Conservation (phyloP, 2,797 vertebrate species). For the Taenioides sp. region DNA sequence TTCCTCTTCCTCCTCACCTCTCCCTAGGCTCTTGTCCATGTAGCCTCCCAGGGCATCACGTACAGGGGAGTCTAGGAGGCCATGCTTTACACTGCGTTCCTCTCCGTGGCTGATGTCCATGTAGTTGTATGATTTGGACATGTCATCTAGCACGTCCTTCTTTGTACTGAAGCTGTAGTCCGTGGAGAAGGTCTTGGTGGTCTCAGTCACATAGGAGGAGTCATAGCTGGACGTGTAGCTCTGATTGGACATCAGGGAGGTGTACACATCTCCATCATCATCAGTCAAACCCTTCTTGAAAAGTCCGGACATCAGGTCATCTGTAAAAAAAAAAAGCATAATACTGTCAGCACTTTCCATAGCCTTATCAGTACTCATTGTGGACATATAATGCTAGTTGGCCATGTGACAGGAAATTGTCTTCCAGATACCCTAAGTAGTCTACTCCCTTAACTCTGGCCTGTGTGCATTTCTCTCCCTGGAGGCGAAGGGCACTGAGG, state of each 20-base stretch:
- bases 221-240: conserved; percentile 76
- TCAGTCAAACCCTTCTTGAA: conserved; percentile 75
- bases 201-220: conserved; percentile 83
- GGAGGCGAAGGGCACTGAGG: conserved; percentile 54
- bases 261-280: conserved; percentile 86
- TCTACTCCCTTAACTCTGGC: conserved; percentile 22
- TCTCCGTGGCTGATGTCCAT: conserved; percentile 92
- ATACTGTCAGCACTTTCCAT: neutral
- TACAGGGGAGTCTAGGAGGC: conserved; percentile 48
- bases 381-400: neutral
- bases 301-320: conserved; percentile 72
- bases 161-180: conserved; percentile 85
- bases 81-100: conserved; percentile 69
- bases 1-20: conserved; percentile 60
- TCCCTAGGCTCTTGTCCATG: conserved; percentile 70
- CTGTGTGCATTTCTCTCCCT: conserved; percentile 36
- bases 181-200: conserved; percentile 66
- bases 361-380: neutral
- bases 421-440: neutral
- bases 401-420: conserved; percentile 7
- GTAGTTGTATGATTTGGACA: conserved; percentile 89
- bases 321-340: conserved; percentile 58
- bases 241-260: conserved; percentile 88
- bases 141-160: conserved; percentile 82
- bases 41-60: conserved; percentile 67